Percentiles rank a stretch among this genome's conserved stretches.
Evolutionary conservation across 2,888 invertebrate species (phyloP).

Genomic region (Orthonychiurus folsomi): DNA sequence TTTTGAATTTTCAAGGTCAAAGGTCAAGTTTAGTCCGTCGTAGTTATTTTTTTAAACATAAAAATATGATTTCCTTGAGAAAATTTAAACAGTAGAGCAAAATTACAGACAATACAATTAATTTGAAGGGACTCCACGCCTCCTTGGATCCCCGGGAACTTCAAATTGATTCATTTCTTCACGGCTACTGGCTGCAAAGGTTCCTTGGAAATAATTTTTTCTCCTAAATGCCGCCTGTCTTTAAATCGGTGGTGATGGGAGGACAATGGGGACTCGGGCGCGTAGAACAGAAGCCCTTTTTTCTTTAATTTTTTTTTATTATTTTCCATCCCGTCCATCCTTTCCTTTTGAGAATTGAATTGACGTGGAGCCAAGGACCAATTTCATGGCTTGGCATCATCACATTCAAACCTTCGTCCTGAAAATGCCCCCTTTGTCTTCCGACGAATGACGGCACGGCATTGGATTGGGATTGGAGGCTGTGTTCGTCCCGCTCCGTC

Average conservation of each 20-base stretch:
- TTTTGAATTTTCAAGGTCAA: too few species aligned
- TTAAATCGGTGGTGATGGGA: not conserved
- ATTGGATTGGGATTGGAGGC: not conserved
- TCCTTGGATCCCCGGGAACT: too few species aligned
- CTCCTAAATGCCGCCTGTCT: not conserved
- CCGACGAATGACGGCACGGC: not conserved
- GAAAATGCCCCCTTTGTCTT: too few species aligned
- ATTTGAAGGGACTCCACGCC: too few species aligned
- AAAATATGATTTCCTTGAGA: not conserved
- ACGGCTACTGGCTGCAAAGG: not conserved
- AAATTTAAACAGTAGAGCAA: not conserved
- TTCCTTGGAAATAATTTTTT: not conserved
- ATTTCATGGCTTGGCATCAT: not conserved
- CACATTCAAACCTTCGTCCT: too few species aligned
- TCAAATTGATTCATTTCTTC: not conserved
- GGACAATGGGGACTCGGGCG: not conserved
- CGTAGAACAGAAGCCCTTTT: not conserved
- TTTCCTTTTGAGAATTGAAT: not conserved
- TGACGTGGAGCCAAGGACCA: too few species aligned
- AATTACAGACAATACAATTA: too few species aligned
- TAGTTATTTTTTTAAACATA: too few species aligned
- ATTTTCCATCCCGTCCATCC: not conserved
- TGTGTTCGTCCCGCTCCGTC: slow-evolving; percentile 8
- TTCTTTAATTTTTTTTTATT: not conserved
- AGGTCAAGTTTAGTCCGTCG: too few species aligned